A percentile compares a stretch with the other conserved stretches of the same genome.
Evolutionary conservation across 2,888 invertebrate genomes (phyloP).

Genomic region (Scotopteryx bipunctaria): DNA sequence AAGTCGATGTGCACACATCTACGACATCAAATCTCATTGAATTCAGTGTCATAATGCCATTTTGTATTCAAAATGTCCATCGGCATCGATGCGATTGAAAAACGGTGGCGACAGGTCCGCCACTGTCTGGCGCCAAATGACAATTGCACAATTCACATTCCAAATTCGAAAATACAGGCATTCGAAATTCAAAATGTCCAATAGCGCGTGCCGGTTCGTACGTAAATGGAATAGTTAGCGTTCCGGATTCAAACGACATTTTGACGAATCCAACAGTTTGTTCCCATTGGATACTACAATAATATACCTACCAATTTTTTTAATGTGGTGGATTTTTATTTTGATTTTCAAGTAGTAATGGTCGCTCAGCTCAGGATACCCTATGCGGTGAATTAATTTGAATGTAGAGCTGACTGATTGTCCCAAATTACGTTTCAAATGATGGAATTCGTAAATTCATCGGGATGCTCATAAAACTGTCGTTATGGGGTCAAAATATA

Average conservation of each 20-base stretch:
- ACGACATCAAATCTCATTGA: slow-evolving; percentile 61
- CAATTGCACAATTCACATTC: slow-evolving; percentile 69
- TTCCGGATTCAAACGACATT: slow-evolving; percentile 56
- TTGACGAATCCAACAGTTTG: background rate
- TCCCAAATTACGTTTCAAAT: slow-evolving; percentile 33
- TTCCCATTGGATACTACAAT: too few relatives aligned
- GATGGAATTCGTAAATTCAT: slow-evolving; percentile 44
- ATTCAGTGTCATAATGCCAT: slow-evolving; percentile 58
- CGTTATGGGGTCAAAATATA: slow-evolving; percentile 68
- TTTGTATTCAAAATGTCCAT: slow-evolving; percentile 71
- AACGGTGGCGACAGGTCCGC: slow-evolving; percentile 69
- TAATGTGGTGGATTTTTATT: background rate
- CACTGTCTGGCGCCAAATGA: slow-evolving; percentile 72
- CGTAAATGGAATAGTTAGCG: slow-evolving; percentile 55
- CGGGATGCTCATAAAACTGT: slow-evolving; percentile 53
- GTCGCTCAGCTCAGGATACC: slow-evolving; percentile 17
- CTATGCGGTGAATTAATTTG: slow-evolving; percentile 31
- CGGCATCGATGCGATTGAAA: slow-evolving; percentile 58
- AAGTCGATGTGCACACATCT: slow-evolving; percentile 43
- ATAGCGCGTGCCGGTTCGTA: slow-evolving; percentile 56
- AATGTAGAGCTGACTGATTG: slow-evolving; percentile 36
- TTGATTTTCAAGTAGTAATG: slow-evolving; percentile 18
- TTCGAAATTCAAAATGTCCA: slow-evolving; percentile 64
- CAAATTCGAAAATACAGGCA: slow-evolving; percentile 66
- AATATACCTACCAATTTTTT: too few relatives aligned